These are phyloP conservation scores for Idaea biselata DNA, from an alignment of 2,888 invertebrate species.

Conservation along the genomic window DNA sequence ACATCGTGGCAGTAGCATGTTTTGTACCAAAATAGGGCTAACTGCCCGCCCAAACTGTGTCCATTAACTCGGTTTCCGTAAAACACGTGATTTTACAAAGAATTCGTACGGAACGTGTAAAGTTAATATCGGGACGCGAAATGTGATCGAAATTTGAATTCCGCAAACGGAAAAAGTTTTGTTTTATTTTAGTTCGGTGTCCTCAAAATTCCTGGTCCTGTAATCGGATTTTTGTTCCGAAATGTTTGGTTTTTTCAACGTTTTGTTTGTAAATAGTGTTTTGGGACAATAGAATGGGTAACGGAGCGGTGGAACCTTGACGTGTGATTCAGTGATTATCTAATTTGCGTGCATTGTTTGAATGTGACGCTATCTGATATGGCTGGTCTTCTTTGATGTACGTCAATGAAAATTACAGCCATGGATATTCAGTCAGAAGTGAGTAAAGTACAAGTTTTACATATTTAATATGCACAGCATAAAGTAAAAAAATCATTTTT, in stretches of 20 bases:
- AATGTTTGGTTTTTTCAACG: neutral
- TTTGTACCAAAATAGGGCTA: conserved; percentile 41
- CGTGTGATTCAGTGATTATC: neutral
- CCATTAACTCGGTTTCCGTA: neutral
- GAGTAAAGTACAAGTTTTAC: too few species aligned
- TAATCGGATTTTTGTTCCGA: neutral
- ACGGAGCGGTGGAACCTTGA: neutral
- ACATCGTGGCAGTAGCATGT: conserved; percentile 43
- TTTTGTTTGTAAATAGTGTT: neutral
- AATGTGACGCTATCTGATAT: neutral
- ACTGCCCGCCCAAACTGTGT: conserved; percentile 19
- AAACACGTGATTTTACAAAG: neutral
- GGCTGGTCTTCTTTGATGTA: neutral
- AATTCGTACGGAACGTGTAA: neutral
- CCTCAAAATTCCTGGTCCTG: neutral
- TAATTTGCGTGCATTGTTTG: neutral
- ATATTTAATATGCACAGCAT: too few species aligned
- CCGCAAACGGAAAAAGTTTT: neutral
- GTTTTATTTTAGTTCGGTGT: conserved; percentile 1
- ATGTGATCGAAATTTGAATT: neutral
- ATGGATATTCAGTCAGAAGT: conserved; percentile 3
- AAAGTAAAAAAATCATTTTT: too few species aligned
- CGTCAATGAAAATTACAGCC: neutral
- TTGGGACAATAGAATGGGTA: neutral
- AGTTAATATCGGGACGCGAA: neutral